These are phyloP conservation scores for Hoplodrina ambigua DNA, from an alignment of 2,888 invertebrate species.

Conservation along the genomic window DNA sequence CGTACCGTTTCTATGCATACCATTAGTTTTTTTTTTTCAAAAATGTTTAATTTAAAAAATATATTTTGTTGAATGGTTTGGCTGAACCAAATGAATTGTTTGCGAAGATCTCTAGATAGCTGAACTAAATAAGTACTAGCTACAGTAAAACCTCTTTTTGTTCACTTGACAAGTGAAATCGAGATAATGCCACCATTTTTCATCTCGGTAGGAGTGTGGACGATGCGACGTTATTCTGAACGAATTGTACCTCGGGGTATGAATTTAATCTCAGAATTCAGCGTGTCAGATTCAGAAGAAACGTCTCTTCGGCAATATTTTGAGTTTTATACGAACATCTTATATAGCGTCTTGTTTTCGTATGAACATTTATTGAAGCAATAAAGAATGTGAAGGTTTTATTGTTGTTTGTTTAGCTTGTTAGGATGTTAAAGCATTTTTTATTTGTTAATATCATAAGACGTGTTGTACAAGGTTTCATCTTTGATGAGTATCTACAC, in stretches of 20 bases:
- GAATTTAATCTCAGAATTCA: slow-evolving; percentile 89
- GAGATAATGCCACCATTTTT: slow-evolving; percentile 87
- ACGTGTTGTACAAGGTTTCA: not conserved
- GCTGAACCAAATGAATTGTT: slow-evolving; percentile 10
- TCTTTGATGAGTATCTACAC: not conserved
- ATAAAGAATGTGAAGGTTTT: slow-evolving; percentile 54
- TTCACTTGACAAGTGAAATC: slow-evolving; percentile 84
- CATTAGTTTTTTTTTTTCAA: not conserved
- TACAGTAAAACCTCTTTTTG: slow-evolving; percentile 73
- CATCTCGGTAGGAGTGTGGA: slow-evolving; percentile 82
- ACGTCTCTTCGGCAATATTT: slow-evolving; percentile 75
- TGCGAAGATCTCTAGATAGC: slow-evolving; percentile 48
- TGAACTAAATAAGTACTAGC: slow-evolving; percentile 64
- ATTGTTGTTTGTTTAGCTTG: slow-evolving; percentile 36
- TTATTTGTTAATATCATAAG: not conserved
- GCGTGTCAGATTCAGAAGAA: slow-evolving; percentile 86
- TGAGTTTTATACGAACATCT: slow-evolving; percentile 71
- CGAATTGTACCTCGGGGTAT: slow-evolving; percentile 88
- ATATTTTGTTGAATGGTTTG: not conserved
- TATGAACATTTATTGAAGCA: slow-evolving; percentile 63
- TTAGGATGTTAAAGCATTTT: not conserved
- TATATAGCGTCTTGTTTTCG: slow-evolving; percentile 71
- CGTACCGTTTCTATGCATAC: slow-evolving; percentile 5
- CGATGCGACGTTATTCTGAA: slow-evolving; percentile 83
- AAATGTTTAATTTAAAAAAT: not conserved